Conservation (phyloP, 2,888 invertebrate species). For the Leptopterna dolabrata region DNA sequence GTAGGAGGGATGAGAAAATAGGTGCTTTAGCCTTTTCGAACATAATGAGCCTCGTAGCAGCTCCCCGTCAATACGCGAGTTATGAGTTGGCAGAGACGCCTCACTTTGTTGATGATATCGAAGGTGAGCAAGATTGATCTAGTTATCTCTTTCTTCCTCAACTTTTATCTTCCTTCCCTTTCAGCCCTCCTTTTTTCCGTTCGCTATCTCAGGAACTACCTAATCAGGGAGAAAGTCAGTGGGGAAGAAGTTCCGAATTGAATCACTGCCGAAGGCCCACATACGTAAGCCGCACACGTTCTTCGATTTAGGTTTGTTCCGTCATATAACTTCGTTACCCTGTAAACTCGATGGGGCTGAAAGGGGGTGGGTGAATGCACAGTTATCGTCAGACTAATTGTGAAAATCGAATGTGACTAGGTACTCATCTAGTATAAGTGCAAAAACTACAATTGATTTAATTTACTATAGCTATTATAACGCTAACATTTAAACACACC, state of each 20-base stretch:
- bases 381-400: too few species aligned
- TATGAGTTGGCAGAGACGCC: conserved; percentile 25
- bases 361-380: too few species aligned
- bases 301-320: conserved; percentile 9
- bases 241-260: conserved; percentile 14
- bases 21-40: not conserved
- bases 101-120: conserved; percentile 39
- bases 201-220: conserved; percentile 13
- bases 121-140: conserved; percentile 48
- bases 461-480: too few species aligned
- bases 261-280: conserved; percentile 4
- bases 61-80: not conserved
- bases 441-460: too few species aligned
- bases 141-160: conserved; percentile 16
- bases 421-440: too few species aligned
- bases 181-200: not conserved
- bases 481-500: too few species aligned
- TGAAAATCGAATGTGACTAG: too few species aligned
- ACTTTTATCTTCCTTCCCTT: not conserved
- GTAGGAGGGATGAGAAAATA: not conserved
- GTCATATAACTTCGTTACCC: not conserved
- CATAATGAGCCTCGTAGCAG: not conserved
- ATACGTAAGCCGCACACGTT: conserved; percentile 2
- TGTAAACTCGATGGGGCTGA: not conserved
- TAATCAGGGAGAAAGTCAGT: conserved; percentile 42